phyloP scores from a whole-genome alignment of 2,797 vertebrate species.

The Arrhamphus sclerolepis region DNA sequence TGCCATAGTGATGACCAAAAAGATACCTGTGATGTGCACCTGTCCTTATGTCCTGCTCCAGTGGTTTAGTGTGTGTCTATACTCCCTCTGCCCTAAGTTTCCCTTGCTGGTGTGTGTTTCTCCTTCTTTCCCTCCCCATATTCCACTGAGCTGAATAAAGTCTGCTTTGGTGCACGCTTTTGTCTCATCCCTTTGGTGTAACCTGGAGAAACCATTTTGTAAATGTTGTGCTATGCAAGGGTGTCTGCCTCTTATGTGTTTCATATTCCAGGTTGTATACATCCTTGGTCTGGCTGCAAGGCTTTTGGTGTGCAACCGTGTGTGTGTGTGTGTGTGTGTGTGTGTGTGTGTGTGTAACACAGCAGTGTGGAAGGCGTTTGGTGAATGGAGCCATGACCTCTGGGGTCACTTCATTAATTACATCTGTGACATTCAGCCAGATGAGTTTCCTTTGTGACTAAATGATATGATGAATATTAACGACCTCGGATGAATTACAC shows the following conservation, averaged over 20 bases:
- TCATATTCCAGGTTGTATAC: constrained; percentile 56
- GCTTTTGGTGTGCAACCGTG: constrained; percentile 61
- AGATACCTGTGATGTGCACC: constrained; percentile 88
- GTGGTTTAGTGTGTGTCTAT: constrained; percentile 81
- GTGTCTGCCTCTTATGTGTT: constrained; percentile 43
- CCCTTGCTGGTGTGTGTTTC: constrained; percentile 77
- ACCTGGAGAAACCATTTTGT: constrained; percentile 68
- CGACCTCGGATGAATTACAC: constrained; percentile 82
- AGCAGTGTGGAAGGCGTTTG: constrained; percentile 77
- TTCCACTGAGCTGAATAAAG: constrained; percentile 87
- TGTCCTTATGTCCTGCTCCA: constrained; percentile 85
- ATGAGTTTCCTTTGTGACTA: constrained; percentile 89
- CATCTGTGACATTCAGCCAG: constrained; percentile 88
- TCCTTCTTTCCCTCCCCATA: constrained; percentile 74
- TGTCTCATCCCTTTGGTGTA: constrained; percentile 71
- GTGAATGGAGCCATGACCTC: constrained; percentile 81
- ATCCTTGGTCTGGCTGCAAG: constrained; percentile 39
- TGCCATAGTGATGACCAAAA: constrained; percentile 89
- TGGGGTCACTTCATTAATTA: constrained; percentile 87
- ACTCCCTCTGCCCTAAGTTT: constrained; percentile 71
- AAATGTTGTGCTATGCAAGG: constrained; percentile 57
- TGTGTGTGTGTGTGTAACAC: constrained; percentile 59
- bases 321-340: constrained; percentile 63
- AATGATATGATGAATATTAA: constrained; percentile 89
- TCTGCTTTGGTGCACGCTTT: constrained; percentile 83